phyloP scores from a whole-genome alignment of 2,888 invertebrate genomes.

The Branchellion lobata region DNA sequence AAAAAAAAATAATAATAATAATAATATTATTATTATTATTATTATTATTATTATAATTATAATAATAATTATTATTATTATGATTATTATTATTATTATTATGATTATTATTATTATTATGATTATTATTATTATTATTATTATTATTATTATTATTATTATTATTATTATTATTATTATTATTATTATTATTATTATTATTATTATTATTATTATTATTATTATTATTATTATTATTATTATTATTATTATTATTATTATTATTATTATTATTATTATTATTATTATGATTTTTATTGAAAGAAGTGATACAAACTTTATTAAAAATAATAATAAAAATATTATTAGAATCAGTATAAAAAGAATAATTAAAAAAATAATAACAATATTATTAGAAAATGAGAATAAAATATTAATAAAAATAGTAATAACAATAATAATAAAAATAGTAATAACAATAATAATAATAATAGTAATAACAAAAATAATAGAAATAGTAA shows the following conservation, averaged over 20 bases:
- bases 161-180: slow-evolving; percentile 40
- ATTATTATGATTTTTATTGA: slow-evolving; percentile 17
- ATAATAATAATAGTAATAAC: slow-evolving; percentile 41
- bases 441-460: slow-evolving; percentile 41
- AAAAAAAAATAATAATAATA: slow-evolving; percentile 24
- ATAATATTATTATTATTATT: slow-evolving; percentile 31
- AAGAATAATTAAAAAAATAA: no score
- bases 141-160: slow-evolving; percentile 40
- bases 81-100: slow-evolving; percentile 43
- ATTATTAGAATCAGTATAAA: no score
- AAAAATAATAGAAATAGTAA: no score
- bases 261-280: slow-evolving; percentile 40
- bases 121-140: slow-evolving; percentile 37
- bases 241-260: not conserved
- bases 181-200: slow-evolving; percentile 43
- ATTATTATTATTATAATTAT: slow-evolving; percentile 35
- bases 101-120: slow-evolving; percentile 40
- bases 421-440: slow-evolving; percentile 45
- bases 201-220: slow-evolving; percentile 42
- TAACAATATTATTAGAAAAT: no score
- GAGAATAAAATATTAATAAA: no score
- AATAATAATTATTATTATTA: slow-evolving; percentile 40
- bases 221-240: slow-evolving; percentile 3
- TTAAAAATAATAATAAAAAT: slow-evolving; percentile 44
- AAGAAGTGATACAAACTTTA: no score